Conservation (phyloP, 2,113 vertebrate genomes). For the Zootoca vivipara region DNA sequence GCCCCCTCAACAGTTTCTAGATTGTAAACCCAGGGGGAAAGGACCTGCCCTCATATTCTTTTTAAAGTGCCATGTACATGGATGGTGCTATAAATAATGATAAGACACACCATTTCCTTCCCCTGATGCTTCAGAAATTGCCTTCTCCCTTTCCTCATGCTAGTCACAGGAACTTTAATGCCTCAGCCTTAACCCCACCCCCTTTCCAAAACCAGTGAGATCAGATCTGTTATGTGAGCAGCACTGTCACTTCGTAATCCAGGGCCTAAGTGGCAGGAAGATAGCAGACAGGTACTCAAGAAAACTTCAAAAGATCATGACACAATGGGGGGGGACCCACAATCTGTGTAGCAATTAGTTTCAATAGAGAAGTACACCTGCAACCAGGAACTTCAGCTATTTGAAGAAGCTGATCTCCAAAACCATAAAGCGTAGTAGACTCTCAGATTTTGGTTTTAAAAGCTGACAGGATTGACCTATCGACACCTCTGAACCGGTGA, state of each 20-base stretch:
- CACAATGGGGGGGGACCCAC: slow-evolving; percentile 16
- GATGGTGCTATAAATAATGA: background rate
- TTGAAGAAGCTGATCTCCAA: slow-evolving; percentile 73
- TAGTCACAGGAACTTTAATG: slow-evolving; percentile 18
- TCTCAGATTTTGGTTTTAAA: slow-evolving; percentile 68
- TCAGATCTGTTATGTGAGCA: slow-evolving; percentile 28
- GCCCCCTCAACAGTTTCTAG: background rate
- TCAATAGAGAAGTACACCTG: slow-evolving; percentile 88
- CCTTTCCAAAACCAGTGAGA: slow-evolving; percentile 2
- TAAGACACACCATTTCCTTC: background rate
- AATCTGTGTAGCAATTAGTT: slow-evolving; percentile 61
- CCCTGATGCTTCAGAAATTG: background rate
- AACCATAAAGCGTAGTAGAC: slow-evolving; percentile 61
- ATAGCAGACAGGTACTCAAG: slow-evolving; percentile 50
- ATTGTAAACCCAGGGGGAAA: background rate
- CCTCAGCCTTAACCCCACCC: slow-evolving; percentile 2
- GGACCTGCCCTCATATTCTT: no score
- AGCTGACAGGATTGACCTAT: slow-evolving; percentile 76
- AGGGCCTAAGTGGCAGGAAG: slow-evolving; percentile 37
- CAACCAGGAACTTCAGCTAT: slow-evolving; percentile 70
- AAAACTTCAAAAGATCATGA: slow-evolving; percentile 60
- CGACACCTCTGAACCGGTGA: slow-evolving; percentile 81
- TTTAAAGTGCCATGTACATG: background rate
- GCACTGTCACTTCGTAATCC: slow-evolving; percentile 72
- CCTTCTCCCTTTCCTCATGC: background rate